phyloP scores from a whole-genome alignment of 2,113 vertebrate genomes.

The Eurystomus gularis region DNA sequence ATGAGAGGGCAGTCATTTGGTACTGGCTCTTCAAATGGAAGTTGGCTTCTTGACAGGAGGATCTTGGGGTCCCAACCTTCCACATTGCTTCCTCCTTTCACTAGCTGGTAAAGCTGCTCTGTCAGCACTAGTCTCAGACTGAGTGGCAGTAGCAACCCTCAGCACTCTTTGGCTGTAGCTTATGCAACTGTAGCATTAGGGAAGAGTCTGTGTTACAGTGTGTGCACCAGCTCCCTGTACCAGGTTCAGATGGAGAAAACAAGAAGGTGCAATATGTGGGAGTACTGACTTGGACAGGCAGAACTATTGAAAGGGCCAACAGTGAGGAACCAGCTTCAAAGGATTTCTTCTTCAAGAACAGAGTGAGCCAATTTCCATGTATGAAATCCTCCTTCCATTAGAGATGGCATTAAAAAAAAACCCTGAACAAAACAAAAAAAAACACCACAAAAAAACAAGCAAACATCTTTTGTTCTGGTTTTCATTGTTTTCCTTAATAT shows the following conservation, averaged over 20 bases:
- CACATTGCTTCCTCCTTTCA: not conserved
- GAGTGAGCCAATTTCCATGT: not conserved
- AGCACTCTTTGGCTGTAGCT: not conserved
- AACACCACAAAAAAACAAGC: not conserved
- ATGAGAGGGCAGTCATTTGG: not conserved
- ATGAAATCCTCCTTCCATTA: not conserved
- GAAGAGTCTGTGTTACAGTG: not conserved
- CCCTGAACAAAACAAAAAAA: no score
- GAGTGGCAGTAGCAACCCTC: not conserved
- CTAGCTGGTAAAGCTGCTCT: no score
- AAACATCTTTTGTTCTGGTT: not conserved
- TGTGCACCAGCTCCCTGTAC: not conserved
- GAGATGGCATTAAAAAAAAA: not conserved
- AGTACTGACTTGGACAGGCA: not conserved
- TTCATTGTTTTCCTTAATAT: not conserved
- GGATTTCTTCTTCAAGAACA: not conserved
- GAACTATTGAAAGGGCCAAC: not conserved
- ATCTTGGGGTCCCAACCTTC: not conserved
- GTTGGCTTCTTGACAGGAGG: not conserved
- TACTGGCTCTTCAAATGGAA: not conserved
- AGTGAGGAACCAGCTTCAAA: not conserved
- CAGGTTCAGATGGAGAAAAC: not conserved
- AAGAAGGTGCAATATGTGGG: not conserved
- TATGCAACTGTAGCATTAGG: not conserved
- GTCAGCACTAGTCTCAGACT: rapidly evolving